Evolutionary conservation across 2,888 invertebrate genomes (phyloP).

Genomic region (Eustalomyia histrio): DNA sequence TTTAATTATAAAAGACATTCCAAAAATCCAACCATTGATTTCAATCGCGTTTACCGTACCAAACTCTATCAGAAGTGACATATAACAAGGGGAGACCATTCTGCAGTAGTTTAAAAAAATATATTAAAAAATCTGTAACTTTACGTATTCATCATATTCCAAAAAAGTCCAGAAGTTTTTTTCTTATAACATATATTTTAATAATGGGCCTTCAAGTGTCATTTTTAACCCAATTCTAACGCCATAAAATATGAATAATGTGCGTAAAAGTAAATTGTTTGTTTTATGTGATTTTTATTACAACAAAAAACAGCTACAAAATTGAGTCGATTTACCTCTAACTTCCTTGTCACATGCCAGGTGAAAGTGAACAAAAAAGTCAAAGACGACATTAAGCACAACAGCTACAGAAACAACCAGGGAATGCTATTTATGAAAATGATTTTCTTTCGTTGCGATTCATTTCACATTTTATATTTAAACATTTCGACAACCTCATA

Average conservation of each 20-base stretch:
- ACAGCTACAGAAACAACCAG: not conserved
- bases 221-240: constrained; percentile 39
- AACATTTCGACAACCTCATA: not conserved
- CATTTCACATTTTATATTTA: constrained; percentile 18
- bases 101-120: too few relatives aligned
- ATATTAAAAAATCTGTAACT: too few relatives aligned
- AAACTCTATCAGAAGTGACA: too few relatives aligned
- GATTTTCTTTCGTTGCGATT: constrained; percentile 19
- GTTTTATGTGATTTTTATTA: constrained; percentile 49
- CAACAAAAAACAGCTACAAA: constrained; percentile 8
- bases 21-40: too few relatives aligned
- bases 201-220: constrained; percentile 37
- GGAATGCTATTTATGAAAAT: constrained; percentile 26
- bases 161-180: too few relatives aligned
- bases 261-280: constrained; percentile 39
- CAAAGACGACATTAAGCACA: too few relatives aligned
- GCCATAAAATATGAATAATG: constrained; percentile 47
- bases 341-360: not conserved
- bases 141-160: too few relatives aligned
- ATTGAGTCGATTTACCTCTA: constrained; percentile 8
- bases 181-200: constrained; percentile 3
- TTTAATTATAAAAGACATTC: too few relatives aligned
- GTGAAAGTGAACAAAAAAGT: not conserved
- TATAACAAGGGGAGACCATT: too few relatives aligned
- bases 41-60: too few relatives aligned